phyloP scores from a whole-genome alignment of 2,888 invertebrate species.

The Cryptus viduatorius region DNA sequence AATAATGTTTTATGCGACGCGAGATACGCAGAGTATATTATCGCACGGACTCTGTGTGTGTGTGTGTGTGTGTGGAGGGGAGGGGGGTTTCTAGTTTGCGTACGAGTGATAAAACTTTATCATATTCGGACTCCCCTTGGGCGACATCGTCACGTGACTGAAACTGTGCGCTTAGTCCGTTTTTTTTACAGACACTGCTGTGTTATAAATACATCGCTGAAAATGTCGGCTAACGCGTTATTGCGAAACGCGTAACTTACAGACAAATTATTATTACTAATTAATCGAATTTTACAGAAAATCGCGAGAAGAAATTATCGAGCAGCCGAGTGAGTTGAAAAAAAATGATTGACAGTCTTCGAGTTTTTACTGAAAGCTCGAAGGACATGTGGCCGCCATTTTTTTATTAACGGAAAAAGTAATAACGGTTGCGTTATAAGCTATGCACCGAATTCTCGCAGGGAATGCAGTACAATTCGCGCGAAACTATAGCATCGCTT shows the following conservation, averaged over 20 bases:
- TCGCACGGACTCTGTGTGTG: constrained; percentile 21
- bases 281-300: neutral
- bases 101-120: constrained; percentile 81
- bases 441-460: neutral
- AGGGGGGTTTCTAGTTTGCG: constrained; percentile 69
- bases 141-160: constrained; percentile 67
- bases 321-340: too few species aligned
- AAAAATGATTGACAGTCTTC: too few species aligned
- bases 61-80: constrained; percentile 55
- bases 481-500: constrained; percentile 26
- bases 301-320: too few species aligned
- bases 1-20: neutral
- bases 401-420: neutral
- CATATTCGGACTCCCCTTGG: constrained; percentile 80
- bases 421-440: neutral
- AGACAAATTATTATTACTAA: neutral
- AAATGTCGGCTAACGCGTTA: neutral
- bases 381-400: too few species aligned
- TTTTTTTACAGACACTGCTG: neutral
- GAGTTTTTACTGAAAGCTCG: too few species aligned
- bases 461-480: neutral
- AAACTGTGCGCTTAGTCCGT: neutral
- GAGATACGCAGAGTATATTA: neutral
- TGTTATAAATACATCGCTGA: too few species aligned
- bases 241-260: neutral